Base-by-base conservation (phyloP, 2,797 vertebrate species). In the Hapalemur alaotrensis region DNA sequence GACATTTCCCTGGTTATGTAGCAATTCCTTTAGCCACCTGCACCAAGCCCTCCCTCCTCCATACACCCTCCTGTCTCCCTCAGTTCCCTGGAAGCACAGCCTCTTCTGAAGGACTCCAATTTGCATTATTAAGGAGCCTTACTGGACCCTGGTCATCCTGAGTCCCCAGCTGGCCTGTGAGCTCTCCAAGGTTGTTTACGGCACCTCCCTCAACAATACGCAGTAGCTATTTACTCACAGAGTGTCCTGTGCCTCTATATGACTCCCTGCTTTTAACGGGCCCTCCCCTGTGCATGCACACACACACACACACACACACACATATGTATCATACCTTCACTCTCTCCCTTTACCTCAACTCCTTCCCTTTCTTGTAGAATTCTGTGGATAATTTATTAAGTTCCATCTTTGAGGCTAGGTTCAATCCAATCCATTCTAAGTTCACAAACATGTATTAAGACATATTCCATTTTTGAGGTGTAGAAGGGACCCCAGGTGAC, bases 11-110 rank as follows among this genome's bases (percentile, higher is more conserved):
- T 70, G 0, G 10, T 90, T 76, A 54, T 28, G 30, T 9, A 83
- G 88, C 30, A 93, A 70, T 75, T 83, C 63, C 35, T 57, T 85
- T 75, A 76, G 57, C 48, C 54, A 41, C 23, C 73, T 76, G 41
- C 48, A 86, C 59, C 30, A 75, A 84, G 76, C 32, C 38, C 22
- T 89, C 4, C 43, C 50, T 75, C 57, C 38, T 52, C 75, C 72
- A 73, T 13, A 89, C 17, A 48, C 14, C 9, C 20, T 41, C 3
- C 22, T 38, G 20, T 11, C 38, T 48, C 13, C 61, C 10, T 69
- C 14, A 41, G 43, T 15, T 70, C 28, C 7, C 38, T n/a, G 28
- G 41, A 20, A 83, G 4, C 20, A 18, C 6, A 1, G 5, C 12
- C 28, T 73, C 30, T 35, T 92, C 57, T 48, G 14, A 70, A 63